phyloP scores from a whole-genome alignment of 2,797 vertebrate genomes.

The Buceros bicornis region DNA sequence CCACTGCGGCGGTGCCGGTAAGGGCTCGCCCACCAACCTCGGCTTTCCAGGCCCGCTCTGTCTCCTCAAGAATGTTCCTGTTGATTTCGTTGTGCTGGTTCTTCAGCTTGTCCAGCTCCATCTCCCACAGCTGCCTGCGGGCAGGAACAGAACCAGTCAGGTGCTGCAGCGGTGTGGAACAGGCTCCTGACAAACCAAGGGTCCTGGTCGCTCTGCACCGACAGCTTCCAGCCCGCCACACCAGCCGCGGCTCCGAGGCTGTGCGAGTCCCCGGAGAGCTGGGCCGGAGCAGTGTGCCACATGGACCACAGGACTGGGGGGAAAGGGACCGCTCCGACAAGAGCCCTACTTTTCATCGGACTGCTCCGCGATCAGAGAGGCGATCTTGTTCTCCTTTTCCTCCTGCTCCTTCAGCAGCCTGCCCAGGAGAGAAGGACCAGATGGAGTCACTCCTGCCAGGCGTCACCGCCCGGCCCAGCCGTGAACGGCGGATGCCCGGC shows the following conservation, averaged over 20 bases:
- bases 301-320: fast-evolving
- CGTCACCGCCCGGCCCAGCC: not conserved
- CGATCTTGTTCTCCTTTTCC: conserved; percentile 74
- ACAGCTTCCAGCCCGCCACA: not conserved
- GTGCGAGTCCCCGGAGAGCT: not conserved
- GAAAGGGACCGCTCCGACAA: fast-evolving
- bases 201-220: not conserved
- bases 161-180: fast-evolving
- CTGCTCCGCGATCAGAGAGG: conserved; percentile 74
- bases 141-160: not conserved
- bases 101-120: conserved; percentile 83
- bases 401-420: conserved; percentile 75
- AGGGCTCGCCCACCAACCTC: conserved; percentile 73
- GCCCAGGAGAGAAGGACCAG: not conserved
- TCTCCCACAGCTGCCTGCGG: conserved; percentile 83
- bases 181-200: not conserved
- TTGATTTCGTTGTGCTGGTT: conserved; percentile 82
- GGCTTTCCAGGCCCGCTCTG: conserved; percentile 81
- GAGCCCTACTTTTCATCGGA: conserved; percentile 71
- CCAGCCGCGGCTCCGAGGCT: not conserved
- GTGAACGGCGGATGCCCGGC: too few relatives aligned
- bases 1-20: not conserved
- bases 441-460: too few relatives aligned
- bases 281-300: not conserved
- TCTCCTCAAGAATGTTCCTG: conserved; percentile 81